Base-by-base conservation (phyloP, 2,888 invertebrate genomes). In the Ceraclea dissimilis region DNA sequence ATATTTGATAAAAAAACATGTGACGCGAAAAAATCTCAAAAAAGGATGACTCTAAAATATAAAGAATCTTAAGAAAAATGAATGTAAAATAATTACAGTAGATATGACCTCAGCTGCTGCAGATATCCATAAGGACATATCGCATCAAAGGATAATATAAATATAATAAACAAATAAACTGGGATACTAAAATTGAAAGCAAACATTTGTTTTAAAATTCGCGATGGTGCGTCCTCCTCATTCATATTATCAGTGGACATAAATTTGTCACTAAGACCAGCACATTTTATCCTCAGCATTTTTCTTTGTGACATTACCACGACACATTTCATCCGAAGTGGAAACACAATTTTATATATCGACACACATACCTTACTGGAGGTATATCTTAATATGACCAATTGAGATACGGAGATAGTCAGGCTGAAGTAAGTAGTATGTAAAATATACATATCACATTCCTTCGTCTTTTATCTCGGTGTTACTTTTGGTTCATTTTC, bases 351-450 rank as follows among this genome's bases (percentile, higher is more conserved):
- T 20, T 31, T 21, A 26, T 26, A 26, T 26, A 26, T 26, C 26
- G 26, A 26, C n/a, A 26, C 10, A 26, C 26, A 26, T 26, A 26
- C 26, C 26, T 6, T 26, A 6, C 26, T 6, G 43, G 21, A 26
- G 17, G 57, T 50, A 48, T 57, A 57, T 57, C 57, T 57, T 53
- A 53, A 57, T 51, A 34, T 46, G 46, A 22, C 34, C 53, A 53
- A 53, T 53, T 51, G 53, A 54, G 54, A 54, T 54, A 50, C 50
- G 39, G 11, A 49, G 26, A 26, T 26, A 26, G 26, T 26, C 49
- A 20, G 20, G 46, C 34, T 48, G 51, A 57, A 57, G 49, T 53
- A 52, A 52, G 44, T 54, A 49, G 39, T 31, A 33, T 33, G 13
- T 33, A 43, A 8, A 22, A 26, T 49, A 54, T 39, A 49, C 18